phyloP scores from a whole-genome alignment of 2,113 vertebrate genomes.

The Eptesicus fuscus region DNA sequence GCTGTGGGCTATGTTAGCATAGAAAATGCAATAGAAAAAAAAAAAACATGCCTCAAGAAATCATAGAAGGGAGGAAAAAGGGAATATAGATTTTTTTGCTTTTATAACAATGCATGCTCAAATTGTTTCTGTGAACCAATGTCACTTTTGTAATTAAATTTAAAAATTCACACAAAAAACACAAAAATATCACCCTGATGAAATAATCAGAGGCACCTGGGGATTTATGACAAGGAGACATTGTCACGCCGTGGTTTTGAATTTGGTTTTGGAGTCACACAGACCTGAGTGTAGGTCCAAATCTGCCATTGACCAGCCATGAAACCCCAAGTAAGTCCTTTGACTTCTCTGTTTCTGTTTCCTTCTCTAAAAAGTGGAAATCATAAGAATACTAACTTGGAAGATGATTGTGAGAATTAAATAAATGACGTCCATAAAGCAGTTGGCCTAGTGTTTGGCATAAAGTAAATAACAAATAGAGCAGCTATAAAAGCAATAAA shows the following conservation, averaged over 20 bases:
- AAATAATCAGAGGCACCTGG: not conserved
- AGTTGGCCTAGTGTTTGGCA: not conserved
- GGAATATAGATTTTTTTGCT: not conserved
- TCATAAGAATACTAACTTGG: not conserved
- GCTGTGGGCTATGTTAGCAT: not conserved
- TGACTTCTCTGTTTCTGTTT: not conserved
- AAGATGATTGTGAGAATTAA: not conserved
- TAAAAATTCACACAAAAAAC: not conserved
- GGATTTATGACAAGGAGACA: not conserved
- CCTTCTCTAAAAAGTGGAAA: not conserved
- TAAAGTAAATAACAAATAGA: not conserved
- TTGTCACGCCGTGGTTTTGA: not conserved
- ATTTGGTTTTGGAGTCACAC: not conserved
- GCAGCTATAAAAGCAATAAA: not conserved
- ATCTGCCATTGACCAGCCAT: not conserved
- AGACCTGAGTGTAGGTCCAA: not conserved
- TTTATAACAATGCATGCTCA: not conserved
- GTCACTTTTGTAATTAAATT: constrained; percentile 5
- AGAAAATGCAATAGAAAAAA: not conserved
- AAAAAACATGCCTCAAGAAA: not conserved
- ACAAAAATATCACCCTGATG: not conserved
- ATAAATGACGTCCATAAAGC: not conserved
- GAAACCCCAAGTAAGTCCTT: not conserved
- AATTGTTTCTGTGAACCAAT: not conserved
- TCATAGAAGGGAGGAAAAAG: not conserved